Base-by-base conservation (phyloP, 2,888 invertebrate species). In the Aethes cnicana region DNA sequence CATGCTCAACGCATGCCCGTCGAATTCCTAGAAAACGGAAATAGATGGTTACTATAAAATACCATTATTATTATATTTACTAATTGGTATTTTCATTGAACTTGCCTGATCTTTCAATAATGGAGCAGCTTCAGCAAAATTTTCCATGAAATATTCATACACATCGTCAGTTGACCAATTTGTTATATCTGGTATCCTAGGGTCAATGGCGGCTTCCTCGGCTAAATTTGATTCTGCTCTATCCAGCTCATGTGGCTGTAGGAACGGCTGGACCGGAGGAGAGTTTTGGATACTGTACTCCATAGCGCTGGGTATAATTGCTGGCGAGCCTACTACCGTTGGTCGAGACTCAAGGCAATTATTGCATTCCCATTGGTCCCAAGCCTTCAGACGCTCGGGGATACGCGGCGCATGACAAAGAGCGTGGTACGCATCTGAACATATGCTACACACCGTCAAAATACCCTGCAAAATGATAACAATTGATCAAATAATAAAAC, bases 151-250 rank as follows among this genome's bases (percentile, higher is more conserved):
- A 80, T 95, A 97, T 42, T 92, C 91, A 71, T 93, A 94, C 1
- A 98, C 97, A 75, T 97, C 94, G 55, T 94, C 93, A 12, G 94
- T 92, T 0, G 93, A 92, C 98, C 98, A 98, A 65, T 93, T 91
- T 0, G 93, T 91, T 11, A 95, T 95, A 75, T 96, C 95, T 1
- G 96, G 96, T 64, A 95, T 93, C 47, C 86, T 91, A 7, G 92
- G 91, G 77, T 94, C 94, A 54, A 94, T 84, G 16, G 84, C 81
- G 11, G 77, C 81, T 50, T 91, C 88, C 16, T 83, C 81, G 18
- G 69, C 64, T 33, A 81, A 57, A 59, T 86, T 86, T 16, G 84
- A 84, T 32, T 77, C 74, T 9, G 84, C 81, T 61, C 83, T 77
- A 54, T 89, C 89, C 35, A 87, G 61, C 60, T 89, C 89, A 63